Percentiles rank a stretch among this genome's conserved stretches.
phyloP scores from a whole-genome alignment of 2,888 invertebrate species.

The Drosophila meridionalis region DNA sequence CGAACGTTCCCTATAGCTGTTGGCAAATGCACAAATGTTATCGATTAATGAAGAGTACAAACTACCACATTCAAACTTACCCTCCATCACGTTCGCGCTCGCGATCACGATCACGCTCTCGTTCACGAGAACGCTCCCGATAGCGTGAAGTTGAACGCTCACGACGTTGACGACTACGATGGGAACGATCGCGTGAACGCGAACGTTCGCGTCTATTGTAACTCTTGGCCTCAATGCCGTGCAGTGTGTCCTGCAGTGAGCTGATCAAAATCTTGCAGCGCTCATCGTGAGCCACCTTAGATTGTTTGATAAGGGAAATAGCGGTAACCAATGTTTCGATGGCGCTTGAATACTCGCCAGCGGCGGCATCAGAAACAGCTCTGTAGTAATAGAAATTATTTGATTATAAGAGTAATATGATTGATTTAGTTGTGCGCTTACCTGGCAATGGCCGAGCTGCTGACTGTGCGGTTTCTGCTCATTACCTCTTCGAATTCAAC shows the following conservation, averaged over 20 bases:
- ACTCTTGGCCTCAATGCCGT: slow-evolving; percentile 98
- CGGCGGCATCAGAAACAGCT: slow-evolving; percentile 98
- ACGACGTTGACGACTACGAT: slow-evolving; percentile 84
- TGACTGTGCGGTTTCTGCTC: slow-evolving; percentile 98
- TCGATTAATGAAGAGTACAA: neutral
- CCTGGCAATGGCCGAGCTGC: slow-evolving; percentile 96
- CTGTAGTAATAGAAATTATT: slow-evolving; percentile 84
- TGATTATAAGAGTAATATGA: neutral
- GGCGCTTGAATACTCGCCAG: slow-evolving; percentile 98
- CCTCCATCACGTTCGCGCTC: slow-evolving; percentile 85
- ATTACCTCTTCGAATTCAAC: slow-evolving; percentile 99
- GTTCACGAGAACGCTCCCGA: slow-evolving; percentile 90
- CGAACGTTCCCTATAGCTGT: slow-evolving; percentile 88
- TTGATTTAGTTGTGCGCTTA: slow-evolving; percentile 36
- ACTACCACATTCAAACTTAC: slow-evolving; percentile 84
- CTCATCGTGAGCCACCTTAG: slow-evolving; percentile 93
- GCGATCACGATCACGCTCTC: slow-evolving; percentile 87
- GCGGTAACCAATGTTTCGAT: slow-evolving; percentile 99
- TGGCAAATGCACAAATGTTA: neutral
- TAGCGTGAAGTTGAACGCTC: slow-evolving; percentile 87
- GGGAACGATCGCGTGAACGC: slow-evolving; percentile 86
- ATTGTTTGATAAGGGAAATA: slow-evolving; percentile 99
- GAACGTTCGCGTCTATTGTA: slow-evolving; percentile 91
- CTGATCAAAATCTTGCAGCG: slow-evolving; percentile 99
- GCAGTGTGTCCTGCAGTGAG: slow-evolving; percentile 97